Evolutionary conservation across 2,113 vertebrate species (phyloP), one percentile per base, ranked within the genome.

Genomic region (Bubo scandiacus): DNA sequence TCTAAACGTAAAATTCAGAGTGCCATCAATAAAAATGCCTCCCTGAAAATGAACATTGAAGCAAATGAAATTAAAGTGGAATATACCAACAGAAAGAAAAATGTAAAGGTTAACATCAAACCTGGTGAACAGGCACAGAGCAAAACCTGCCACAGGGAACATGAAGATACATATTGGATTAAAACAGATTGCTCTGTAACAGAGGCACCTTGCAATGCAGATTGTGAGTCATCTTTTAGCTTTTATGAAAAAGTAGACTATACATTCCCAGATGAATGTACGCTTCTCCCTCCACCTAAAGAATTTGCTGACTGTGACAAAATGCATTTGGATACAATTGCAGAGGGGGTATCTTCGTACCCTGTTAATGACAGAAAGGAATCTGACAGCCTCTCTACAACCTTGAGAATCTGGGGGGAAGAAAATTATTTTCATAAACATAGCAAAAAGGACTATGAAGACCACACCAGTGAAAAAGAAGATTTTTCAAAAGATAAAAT

Each of bases 261-360:
- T 62, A 62, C 77, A 15, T 91, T 88, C 36, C 84, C 61, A 47
- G 97, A 98, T 45, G 92, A 62, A 12, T 61, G 80, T 81, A 68
- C 52, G 40, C 88, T 95, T 77, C 94, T 98, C 23, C 98, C 98
- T 83, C 98, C 98, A 57, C 98, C 98, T 7, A 43, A 73, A 75
- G 96, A 97, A 75, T 98, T 98, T 96, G 96, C 98, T 72, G 97
- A 98, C 47, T 90, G 51, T 95, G 81, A 94, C 23, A 94, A 96
- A 73, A 71, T 65, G 42, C 86, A 83, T 49, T 62, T 97, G 71
- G 96, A 98, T 52, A 96, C 96, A 51, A 75, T 97, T 78, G 90
- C 94, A 58, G 95, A 97, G 36, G 94, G 95, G 21, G 40, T 97
- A 47, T 94, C 94, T 45, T 98, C 94, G 23, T 92, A 91, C 75